Evolutionary conservation across 2,113 vertebrate genomes (phyloP).

Genomic region (Gnathonemus longibarbis): DNA sequence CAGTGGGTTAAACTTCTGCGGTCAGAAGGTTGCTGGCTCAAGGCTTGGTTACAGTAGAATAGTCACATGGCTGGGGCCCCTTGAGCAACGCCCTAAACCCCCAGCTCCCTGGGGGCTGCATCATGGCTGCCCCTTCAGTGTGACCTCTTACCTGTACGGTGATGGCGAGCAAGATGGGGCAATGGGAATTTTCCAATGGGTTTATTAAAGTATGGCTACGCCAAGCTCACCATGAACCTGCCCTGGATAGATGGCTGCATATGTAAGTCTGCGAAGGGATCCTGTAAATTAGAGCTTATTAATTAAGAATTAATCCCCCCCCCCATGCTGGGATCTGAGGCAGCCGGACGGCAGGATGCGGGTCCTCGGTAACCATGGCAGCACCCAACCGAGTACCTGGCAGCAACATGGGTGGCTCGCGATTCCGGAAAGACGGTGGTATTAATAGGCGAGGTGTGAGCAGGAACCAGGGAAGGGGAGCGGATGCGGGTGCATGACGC

Average conservation of each 20-base stretch:
- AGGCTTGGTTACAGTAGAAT: background rate
- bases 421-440: background rate
- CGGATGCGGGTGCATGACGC: background rate
- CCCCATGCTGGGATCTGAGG: background rate
- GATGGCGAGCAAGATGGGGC: background rate
- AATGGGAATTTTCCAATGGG: background rate
- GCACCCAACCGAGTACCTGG: background rate
- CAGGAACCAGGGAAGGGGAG: background rate
- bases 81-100: background rate
- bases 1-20: background rate
- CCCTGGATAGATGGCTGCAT: background rate
- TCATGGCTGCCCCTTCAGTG: background rate
- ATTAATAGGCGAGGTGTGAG: constrained; percentile 9
- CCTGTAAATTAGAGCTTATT: background rate
- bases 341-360: background rate
- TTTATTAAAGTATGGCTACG: background rate
- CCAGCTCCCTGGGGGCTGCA: background rate
- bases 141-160: background rate
- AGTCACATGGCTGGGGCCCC: background rate
- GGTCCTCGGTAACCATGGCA: background rate
- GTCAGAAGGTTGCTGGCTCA: background rate
- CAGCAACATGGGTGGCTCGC: background rate
- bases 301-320: background rate
- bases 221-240: background rate
- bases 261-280: background rate